Base-by-base conservation (phyloP, 1,140 invertebrate species). In the Chrysoperla carnea region DNA sequence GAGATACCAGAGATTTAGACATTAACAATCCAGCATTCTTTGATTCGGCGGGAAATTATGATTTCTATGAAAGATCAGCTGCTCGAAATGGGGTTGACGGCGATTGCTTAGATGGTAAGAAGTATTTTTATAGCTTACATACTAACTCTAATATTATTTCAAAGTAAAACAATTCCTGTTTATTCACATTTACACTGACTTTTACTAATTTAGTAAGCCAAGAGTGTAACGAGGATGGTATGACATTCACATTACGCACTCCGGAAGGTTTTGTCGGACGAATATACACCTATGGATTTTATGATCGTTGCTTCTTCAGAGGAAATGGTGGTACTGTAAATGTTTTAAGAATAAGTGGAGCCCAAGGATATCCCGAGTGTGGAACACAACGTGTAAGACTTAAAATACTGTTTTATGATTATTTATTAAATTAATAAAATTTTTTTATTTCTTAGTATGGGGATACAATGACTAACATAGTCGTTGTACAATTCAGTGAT, bases 401-500 rank as follows among this genome's bases (percentile, higher is more conserved):
- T 15, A 29, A 41, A 28, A 14, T 46, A 31, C 40, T 29, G 29
- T 47, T 40, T 43, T 23, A 29, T 39, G n/a, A 27, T 27, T 23
- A 15, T 12, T 12, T 33, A 11, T 33, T 33, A 11, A 11, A 11
- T 33, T 12, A 1, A n/a, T 40, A 14, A 38, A 29, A 42, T 36
- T 40, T 44, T 13, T 43, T 23, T 46, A 49, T 8, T 50, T 65
- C 58, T 12, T 59, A 89, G 81, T 89, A 85, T 50, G 86, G 84
- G 0, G 87, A 92, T 52, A 86, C 84, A 1, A 83, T 91, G 76
- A 91, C 87, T 35, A 93, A 92, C 53, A 91, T 93, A 39, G 85
- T 90, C 4, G 87, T 93, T 13, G 87, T 93, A 0, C 88, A 93
- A 62, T 91, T 92, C 61, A 89, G 85, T 44, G 86, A 92, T 60